Evolutionary conservation across 1,140 invertebrate genomes (phyloP), one percentile per base, ranked within the genome.

Genomic region (Drosophila neocordata): DNA sequence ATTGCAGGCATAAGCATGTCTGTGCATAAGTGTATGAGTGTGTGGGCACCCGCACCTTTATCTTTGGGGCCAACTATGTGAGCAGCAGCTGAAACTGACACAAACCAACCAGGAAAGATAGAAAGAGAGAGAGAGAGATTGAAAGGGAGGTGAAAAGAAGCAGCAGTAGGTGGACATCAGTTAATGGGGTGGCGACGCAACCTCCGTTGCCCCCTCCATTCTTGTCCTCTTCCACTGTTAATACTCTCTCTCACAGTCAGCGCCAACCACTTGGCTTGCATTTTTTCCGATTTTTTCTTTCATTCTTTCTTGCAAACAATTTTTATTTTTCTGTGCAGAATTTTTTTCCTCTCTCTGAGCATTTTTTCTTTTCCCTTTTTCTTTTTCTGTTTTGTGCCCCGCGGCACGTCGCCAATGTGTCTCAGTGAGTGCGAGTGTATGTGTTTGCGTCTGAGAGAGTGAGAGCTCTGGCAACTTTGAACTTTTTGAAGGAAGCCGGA

Each of bases 211-310:
- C 63, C 55, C 31, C 73, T 11, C 53, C 57, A 9, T 35, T 44
- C 59, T 52, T 22, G 34, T 38, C 18, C n/a, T 41, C 41, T 15
- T 58, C 22, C 61, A 59, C 37, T 48, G 41, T 15, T 48, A 48
- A 22, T 63, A 34, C 57, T 65, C 38, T 27, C 68, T 38, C 67
- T 22, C 66, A 72, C 62, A 51, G 73, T 41, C 73, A 76, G 69
- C 76, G 41, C 41, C 41, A 87, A 88, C 75, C 83, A 88, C 82
- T 87, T 87, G 82, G 83, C 79, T 83, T 87, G 83, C 83, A 88
- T 89, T 87, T 87, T 87, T 87, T 88, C 83, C 72, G 79, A 87
- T 87, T 87, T 87, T 87, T 87, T 83, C 83, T 87, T 83, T 87
- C 84, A 63, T 79, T 88, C 83, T 88, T 83, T 88, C 83, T 87